A percentile compares a stretch with the other conserved stretches of the same genome.
Evolutionary conservation across 1,140 invertebrate species (phyloP).

Genomic region (Heterodera schachtii): DNA sequence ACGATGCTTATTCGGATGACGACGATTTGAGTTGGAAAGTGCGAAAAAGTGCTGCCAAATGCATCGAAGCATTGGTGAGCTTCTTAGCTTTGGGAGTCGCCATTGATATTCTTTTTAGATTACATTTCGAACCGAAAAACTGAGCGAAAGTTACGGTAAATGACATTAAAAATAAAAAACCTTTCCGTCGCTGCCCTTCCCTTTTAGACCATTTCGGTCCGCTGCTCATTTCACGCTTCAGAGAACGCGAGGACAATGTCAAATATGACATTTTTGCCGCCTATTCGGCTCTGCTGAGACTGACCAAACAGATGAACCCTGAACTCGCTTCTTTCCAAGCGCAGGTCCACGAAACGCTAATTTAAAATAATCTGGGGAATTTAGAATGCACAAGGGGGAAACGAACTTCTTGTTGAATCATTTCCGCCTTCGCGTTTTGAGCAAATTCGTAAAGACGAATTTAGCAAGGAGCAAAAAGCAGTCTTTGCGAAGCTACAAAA

Average conservation of each 20-base stretch:
- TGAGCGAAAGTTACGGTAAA: constrained; percentile 83
- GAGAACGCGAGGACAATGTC: constrained; percentile 96
- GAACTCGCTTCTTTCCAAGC: constrained; percentile 31
- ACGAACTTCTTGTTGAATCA: constrained; percentile 4
- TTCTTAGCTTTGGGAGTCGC: not conserved
- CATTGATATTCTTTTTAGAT: constrained; percentile 36
- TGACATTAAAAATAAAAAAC: constrained; percentile 74
- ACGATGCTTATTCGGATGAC: constrained; percentile 72
- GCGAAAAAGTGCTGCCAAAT: constrained; percentile 90
- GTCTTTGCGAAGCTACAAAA: constrained; percentile 16
- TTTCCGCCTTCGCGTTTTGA: constrained; percentile 18
- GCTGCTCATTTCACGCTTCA: constrained; percentile 58
- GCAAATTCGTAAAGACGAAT: constrained; percentile 23
- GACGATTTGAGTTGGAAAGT: constrained; percentile 99
- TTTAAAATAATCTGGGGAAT: constrained; percentile 9
- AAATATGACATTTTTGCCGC: constrained; percentile 96
- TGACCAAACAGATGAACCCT: constrained; percentile 69
- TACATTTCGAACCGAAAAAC: constrained; percentile 83
- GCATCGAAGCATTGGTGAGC: constrained; percentile 85
- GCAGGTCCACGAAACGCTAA: not conserved
- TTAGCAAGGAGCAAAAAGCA: constrained; percentile 17
- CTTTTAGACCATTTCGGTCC: constrained; percentile 35
- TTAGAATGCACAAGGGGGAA: constrained; percentile 8
- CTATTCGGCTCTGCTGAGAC: constrained; percentile 86
- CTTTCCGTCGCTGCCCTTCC: not conserved